phyloP scores from a whole-genome alignment of 2,888 invertebrate species.

The Allophyes oxyacanthae region DNA sequence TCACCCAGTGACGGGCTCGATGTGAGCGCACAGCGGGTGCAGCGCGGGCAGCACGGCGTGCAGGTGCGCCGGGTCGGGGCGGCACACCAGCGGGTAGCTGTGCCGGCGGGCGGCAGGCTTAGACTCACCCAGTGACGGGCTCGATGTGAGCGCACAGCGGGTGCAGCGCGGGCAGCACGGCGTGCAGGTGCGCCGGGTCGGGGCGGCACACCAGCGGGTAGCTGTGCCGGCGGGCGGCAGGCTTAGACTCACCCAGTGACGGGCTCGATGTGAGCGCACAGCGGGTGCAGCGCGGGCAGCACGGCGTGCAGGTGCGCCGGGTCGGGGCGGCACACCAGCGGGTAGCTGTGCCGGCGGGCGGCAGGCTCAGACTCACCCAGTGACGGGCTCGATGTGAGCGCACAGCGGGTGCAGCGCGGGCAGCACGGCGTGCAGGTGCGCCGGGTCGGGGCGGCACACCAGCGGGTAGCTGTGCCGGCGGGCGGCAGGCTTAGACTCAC shows the following conservation, averaged over 20 bases:
- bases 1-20: slow-evolving; percentile 88
- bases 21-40: slow-evolving; percentile 94
- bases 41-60: slow-evolving; percentile 95
- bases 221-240: too few relatives aligned
- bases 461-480: slow-evolving; percentile 73
- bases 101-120: slow-evolving; percentile 76
- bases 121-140: slow-evolving; percentile 60
- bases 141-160: slow-evolving; percentile 96
- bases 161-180: slow-evolving; percentile 95
- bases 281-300: slow-evolving; percentile 94
- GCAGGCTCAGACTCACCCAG: slow-evolving; percentile 42
- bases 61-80: slow-evolving; percentile 92
- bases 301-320: slow-evolving; percentile 93
- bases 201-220: slow-evolving; percentile 92
- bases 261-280: slow-evolving; percentile 95
- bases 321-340: slow-evolving; percentile 92
- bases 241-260: slow-evolving; percentile 69
- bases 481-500: slow-evolving; percentile 75
- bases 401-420: slow-evolving; percentile 95
- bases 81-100: slow-evolving; percentile 90
- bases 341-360: slow-evolving; percentile 54
- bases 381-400: slow-evolving; percentile 93
- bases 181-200: slow-evolving; percentile 92
- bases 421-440: slow-evolving; percentile 93
- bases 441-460: slow-evolving; percentile 92